These are phyloP conservation scores for Cynopterus brachyotis DNA, from an alignment of 2,113 vertebrate genomes.

Conservation along the genomic window DNA sequence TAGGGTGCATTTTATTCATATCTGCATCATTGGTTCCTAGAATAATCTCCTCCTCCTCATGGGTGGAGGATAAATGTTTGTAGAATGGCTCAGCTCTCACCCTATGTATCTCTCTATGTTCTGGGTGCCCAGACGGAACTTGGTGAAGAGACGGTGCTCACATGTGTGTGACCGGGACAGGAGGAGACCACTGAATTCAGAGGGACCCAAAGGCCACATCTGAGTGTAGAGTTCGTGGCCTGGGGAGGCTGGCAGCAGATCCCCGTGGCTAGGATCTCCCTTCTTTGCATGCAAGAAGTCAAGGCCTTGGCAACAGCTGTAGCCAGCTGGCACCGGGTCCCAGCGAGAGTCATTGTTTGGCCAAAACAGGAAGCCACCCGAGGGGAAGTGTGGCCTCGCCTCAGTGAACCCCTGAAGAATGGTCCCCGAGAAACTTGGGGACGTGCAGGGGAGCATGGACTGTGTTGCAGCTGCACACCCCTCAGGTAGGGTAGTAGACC, in stretches of 20 bases:
- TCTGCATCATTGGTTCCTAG: not conserved
- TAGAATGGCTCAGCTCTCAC: not conserved
- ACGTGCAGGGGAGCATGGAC: not conserved
- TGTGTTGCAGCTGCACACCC: not conserved
- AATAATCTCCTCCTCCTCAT: not conserved
- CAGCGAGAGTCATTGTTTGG: conserved; percentile 66
- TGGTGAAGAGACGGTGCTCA: not conserved
- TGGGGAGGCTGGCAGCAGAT: not conserved
- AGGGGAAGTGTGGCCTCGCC: conserved; percentile 71
- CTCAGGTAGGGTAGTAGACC: not conserved
- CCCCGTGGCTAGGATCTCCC: not conserved
- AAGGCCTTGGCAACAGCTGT: conserved; percentile 58
- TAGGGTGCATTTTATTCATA: not conserved
- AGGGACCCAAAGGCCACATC: not conserved
- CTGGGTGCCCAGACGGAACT: not conserved
- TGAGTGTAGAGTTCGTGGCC: not conserved
- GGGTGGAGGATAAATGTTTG: not conserved
- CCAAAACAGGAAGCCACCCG: conserved; percentile 74
- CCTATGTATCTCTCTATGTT: not conserved
- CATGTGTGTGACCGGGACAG: not conserved
- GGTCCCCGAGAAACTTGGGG: conserved; percentile 60
- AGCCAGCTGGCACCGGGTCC: conserved; percentile 73
- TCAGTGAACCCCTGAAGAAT: conserved; percentile 71
- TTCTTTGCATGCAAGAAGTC: not conserved
- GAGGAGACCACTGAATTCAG: not conserved